These are phyloP conservation scores for Pimephales promelas DNA, from an alignment of 2,113 vertebrate genomes.

Conservation along the genomic window DNA sequence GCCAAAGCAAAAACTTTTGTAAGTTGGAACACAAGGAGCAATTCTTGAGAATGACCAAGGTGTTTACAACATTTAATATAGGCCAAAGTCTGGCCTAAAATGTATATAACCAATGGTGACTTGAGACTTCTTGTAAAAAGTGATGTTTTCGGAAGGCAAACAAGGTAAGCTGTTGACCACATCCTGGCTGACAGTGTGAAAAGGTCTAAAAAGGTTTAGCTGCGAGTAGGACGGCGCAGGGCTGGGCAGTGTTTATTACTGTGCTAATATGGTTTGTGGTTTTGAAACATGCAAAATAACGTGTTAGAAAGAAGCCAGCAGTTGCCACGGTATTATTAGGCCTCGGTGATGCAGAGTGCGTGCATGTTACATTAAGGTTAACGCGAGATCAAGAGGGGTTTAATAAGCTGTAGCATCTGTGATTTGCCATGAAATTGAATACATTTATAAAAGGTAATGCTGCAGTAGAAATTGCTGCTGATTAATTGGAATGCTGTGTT, in stretches of 20 bases:
- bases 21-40: neutral
- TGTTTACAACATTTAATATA: neutral
- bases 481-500: conserved; percentile 57
- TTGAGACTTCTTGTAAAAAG: conserved; percentile 11
- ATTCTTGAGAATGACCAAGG: neutral
- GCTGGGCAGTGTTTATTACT: conserved; percentile 53
- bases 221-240: conserved; percentile 38
- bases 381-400: conserved; percentile 45
- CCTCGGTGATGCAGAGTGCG: neutral
- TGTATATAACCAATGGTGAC: neutral
- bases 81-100: neutral
- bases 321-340: conserved; percentile 39
- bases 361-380: conserved; percentile 47
- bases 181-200: conserved; percentile 40
- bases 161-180: conserved; percentile 24
- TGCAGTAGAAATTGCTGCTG: conserved; percentile 46
- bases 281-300: conserved; percentile 35
- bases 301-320: conserved; percentile 34
- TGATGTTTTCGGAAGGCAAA: neutral
- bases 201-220: conserved; percentile 24
- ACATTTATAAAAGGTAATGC: conserved; percentile 50
- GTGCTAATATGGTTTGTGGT: conserved; percentile 42
- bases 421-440: conserved; percentile 58
- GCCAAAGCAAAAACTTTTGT: neutral
- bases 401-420: conserved; percentile 48